These are phyloP conservation scores for Sebastes reedi DNA, from an alignment of 2,797 vertebrate species.

Conservation along the genomic window DNA sequence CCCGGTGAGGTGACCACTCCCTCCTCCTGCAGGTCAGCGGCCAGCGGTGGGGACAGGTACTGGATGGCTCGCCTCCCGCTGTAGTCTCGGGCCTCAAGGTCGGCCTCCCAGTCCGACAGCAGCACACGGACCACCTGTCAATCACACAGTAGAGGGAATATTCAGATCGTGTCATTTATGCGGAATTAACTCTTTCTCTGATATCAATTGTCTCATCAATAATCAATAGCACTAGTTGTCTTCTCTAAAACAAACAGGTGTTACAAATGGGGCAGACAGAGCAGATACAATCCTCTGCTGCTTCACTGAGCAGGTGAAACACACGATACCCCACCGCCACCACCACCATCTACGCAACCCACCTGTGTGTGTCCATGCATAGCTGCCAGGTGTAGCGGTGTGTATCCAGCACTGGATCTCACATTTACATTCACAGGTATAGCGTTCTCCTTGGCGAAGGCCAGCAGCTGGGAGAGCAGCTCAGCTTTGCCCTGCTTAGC, in stretches of 20 bases:
- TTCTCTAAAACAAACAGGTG: neutral
- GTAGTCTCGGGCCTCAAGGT: slow-evolving; percentile 92
- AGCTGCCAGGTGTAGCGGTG: slow-evolving; percentile 93
- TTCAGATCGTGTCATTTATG: neutral
- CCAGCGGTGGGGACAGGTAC: slow-evolving; percentile 83
- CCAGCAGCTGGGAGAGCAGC: slow-evolving; percentile 89
- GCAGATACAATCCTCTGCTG: neutral
- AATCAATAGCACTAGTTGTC: neutral
- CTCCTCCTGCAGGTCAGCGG: slow-evolving; percentile 59
- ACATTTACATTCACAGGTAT: slow-evolving; percentile 89
- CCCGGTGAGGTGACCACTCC: slow-evolving; percentile 71
- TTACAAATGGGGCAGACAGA: neutral
- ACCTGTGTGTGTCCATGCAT: slow-evolving; percentile 95
- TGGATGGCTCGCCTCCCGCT: slow-evolving; percentile 92
- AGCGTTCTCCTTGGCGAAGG: slow-evolving; percentile 86
- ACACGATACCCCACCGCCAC: slow-evolving; percentile 18
- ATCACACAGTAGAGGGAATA: neutral
- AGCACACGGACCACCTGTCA: slow-evolving; percentile 82
- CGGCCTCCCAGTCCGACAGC: slow-evolving; percentile 93
- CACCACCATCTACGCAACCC: slow-evolving; percentile 66
- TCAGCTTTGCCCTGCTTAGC: slow-evolving; percentile 94
- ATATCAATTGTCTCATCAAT: neutral
- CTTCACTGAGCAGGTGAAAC: slow-evolving; percentile 18
- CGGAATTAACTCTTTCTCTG: neutral
- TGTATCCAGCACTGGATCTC: slow-evolving; percentile 91